Base-by-base conservation (phyloP, 2,797 vertebrate genomes). In the Pangasius djambal region DNA sequence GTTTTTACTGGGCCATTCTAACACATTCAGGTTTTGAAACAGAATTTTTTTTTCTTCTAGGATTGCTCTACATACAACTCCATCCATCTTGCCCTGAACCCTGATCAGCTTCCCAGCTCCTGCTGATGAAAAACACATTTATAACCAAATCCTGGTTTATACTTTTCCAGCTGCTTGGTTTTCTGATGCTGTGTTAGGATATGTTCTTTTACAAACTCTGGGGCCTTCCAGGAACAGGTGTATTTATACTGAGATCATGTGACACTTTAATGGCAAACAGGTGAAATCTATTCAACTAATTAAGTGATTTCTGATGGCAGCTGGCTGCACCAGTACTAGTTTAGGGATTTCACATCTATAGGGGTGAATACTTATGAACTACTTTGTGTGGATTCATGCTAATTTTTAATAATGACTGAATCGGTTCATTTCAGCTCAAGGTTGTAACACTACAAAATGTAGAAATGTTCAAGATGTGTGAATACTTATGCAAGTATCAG, bases 121-220 rank as follows among this genome's bases (percentile, higher is more conserved):
- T 63, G 34, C 25, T 83, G 59, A 83, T 65, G 18, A n/a, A 83
- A 83, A 83, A 28, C 59, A 63, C 44, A 48, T 44, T n/a, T 83
- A 81, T 81, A 34, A 34, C 52, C 52, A 63, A 59, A 63, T 44
- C 57, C 55, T 82, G 31, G 61, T 13, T 7, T 61, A 40, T 61
- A 61, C 57, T 83, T 83, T 83, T 83, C 9, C 12, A 83, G 57
- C 15, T 82, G 37, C 22, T 44, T 44, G 59, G 57, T 28, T 25
- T 83, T 16, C 25, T 83, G 10, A 65, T 9, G 1, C 31, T 37
- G 31, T 59, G 31, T 48, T 57, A 37, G 20, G 18, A 22, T 6
- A 40, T 44, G 59, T 65, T 28, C 1, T 82, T 25, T 63, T n/a
- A 48, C 34, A 83, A n/a, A 83, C 18, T 6, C 55, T 59, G 2